Base-by-base conservation (phyloP, 1,140 invertebrate species). In the Asobara japonica region DNA sequence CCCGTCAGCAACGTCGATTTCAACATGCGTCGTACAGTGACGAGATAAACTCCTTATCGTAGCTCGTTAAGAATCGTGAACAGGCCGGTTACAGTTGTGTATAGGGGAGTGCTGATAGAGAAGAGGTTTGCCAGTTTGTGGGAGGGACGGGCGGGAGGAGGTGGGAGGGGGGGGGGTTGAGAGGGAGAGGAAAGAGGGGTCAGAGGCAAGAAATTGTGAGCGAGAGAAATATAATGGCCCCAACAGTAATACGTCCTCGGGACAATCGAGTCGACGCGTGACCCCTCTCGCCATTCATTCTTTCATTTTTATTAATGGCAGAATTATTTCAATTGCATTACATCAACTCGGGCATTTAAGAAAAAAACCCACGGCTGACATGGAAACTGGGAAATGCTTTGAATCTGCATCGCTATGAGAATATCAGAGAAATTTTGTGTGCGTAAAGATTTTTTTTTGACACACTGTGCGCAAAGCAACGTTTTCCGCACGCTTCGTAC, bases 41-140 rank as follows among this genome's bases (percentile, higher is more conserved):
- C 33, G 67, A 69, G 72, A 74, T 74, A 74, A 74, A 68, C 72
- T 70, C 67, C n/a, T 74, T 74, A 74, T 74, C 72, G 72, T 29
- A 11, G 25, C 68, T 74, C 72, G 68, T 74, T 74, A 74, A 74
- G 62, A 48, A 38, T 45, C 56, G 60, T 69, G 56, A 41, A 48
- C 38, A 51, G 25, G 51, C 51, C 18, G 22, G 18, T 25, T 18
- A 51, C 45, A 51, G 45, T 51, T 38, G 64, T 41, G 56, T 30
- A 29, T 61, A 30, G 56, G 27, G 65, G 20, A 22, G 3, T 36
- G 41, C 65, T 66, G 65, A 66, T 66, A 66, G 65, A 66, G 65
- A 33, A 66, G 18, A 66, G 41, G 41, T 45, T 16, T 13, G 3
- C 25, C 22, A 56, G 5, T 6, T 11, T 36, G 31, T 36, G 31